phyloP scores from a whole-genome alignment of 1,140 invertebrate species.

The Sarcophaga bullata region DNA sequence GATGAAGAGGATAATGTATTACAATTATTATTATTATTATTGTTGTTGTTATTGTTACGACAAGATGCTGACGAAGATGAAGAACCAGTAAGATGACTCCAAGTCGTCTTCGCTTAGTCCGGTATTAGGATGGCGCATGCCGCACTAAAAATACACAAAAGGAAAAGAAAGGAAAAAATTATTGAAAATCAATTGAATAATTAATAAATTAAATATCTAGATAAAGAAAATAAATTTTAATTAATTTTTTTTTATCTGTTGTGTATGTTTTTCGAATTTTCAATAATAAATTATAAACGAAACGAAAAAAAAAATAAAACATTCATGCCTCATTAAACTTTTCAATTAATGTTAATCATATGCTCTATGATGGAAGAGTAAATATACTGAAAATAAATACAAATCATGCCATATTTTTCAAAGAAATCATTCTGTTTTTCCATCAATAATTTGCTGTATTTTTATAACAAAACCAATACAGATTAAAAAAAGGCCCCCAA shows the following conservation, averaged over 20 bases:
- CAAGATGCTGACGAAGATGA: constrained; percentile 54
- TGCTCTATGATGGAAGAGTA: background rate
- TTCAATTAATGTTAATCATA: constrained; percentile 33
- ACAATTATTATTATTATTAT: constrained; percentile 42
- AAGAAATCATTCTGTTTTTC: too few relatives aligned
- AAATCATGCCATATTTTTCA: background rate
- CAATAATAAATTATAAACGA: too few relatives aligned
- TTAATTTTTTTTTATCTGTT: background rate
- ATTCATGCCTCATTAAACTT: background rate
- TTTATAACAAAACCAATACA: too few relatives aligned
- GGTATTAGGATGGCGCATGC: constrained; percentile 66
- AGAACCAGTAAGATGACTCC: constrained; percentile 66
- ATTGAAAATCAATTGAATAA: background rate
- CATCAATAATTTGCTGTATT: too few relatives aligned
- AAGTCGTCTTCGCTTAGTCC: constrained; percentile 66
- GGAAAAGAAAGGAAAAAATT: constrained; percentile 36
- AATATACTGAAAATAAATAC: background rate
- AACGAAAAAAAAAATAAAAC: background rate
- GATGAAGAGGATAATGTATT: constrained; percentile 43
- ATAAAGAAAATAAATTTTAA: background rate
- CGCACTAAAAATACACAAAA: constrained; percentile 57
- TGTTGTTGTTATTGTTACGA: constrained; percentile 43
- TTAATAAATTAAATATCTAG: too few relatives aligned
- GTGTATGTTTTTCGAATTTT: too few relatives aligned
- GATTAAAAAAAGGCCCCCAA: too few relatives aligned